Conservation (phyloP, 2,113 vertebrate genomes). For the Cisticola juncidis region DNA sequence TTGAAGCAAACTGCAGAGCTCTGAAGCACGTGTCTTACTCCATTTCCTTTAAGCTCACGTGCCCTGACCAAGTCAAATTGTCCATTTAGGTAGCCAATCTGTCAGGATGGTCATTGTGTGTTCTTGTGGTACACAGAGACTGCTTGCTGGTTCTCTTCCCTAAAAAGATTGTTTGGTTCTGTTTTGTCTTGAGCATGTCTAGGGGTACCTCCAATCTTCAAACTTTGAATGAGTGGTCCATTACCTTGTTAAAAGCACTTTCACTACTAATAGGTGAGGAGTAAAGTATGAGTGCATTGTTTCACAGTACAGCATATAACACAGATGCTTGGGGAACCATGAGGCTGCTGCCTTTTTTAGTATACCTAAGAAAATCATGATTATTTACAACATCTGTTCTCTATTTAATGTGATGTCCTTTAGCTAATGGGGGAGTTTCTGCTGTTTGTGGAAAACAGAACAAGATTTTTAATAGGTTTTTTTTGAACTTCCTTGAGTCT, state of each 20-base stretch:
- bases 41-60: accelerated
- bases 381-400: background rate
- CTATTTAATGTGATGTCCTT: background rate
- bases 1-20: background rate
- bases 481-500: background rate
- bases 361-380: background rate
- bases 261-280: background rate
- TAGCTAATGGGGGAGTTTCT: background rate
- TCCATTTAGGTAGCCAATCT: background rate
- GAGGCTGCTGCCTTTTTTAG: background rate
- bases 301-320: background rate
- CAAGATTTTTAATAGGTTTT: background rate
- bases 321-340: background rate
- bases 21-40: background rate
- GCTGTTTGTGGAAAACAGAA: background rate
- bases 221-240: background rate
- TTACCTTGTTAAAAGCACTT: background rate
- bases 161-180: background rate
- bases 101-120: background rate
- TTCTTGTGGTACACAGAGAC: background rate
- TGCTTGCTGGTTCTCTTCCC: background rate
- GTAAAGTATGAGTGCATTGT: background rate
- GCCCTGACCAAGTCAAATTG: background rate
- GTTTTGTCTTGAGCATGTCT: background rate
- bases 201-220: background rate